These are phyloP conservation scores for Solea senegalensis DNA, from an alignment of 2,113 vertebrate genomes.

Conservation along the genomic window DNA sequence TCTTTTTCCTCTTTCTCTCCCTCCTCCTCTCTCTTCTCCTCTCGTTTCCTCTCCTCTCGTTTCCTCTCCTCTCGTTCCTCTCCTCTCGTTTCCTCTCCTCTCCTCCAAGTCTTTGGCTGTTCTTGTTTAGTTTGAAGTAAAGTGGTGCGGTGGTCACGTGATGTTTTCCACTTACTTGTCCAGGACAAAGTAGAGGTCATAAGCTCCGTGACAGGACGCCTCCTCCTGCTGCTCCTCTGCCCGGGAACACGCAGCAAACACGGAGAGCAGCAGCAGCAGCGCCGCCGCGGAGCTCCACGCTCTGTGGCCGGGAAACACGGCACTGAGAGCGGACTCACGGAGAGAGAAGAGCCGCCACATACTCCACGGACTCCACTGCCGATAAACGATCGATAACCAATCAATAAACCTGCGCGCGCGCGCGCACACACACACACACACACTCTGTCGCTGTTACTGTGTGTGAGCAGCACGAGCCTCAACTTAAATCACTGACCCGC, in stretches of 20 bases:
- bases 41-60: too few relatives aligned
- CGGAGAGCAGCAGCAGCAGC: slow-evolving; percentile 31
- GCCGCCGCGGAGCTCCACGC: slow-evolving; percentile 38
- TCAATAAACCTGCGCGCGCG: too few relatives aligned
- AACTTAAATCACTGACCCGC: slow-evolving; percentile 12
- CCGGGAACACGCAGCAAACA: slow-evolving; percentile 40
- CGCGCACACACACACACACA: too few relatives aligned
- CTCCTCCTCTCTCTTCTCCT: too few relatives aligned
- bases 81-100: too few relatives aligned
- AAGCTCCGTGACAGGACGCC: slow-evolving; percentile 86
- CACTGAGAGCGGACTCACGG: slow-evolving; percentile 1
- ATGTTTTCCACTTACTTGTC: slow-evolving; percentile 84
- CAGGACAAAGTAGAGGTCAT: slow-evolving; percentile 93
- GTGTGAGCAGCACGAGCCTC: slow-evolving; percentile 14
- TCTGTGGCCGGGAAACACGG: background rate
- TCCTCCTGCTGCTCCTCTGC: slow-evolving; percentile 82
- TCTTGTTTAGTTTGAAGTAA: too few relatives aligned
- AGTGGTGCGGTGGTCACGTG: too few relatives aligned
- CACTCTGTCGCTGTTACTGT: background rate
- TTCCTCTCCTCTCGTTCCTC: too few relatives aligned
- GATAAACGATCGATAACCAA: too few relatives aligned
- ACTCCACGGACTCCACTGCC: background rate
- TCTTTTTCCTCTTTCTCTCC: too few relatives aligned
- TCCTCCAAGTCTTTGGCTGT: too few relatives aligned
- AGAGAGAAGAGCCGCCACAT: background rate